Evolutionary conservation across 64 coral and sea anemone genomes (phyloP).

Genomic region (Porites australiensis): DNA sequence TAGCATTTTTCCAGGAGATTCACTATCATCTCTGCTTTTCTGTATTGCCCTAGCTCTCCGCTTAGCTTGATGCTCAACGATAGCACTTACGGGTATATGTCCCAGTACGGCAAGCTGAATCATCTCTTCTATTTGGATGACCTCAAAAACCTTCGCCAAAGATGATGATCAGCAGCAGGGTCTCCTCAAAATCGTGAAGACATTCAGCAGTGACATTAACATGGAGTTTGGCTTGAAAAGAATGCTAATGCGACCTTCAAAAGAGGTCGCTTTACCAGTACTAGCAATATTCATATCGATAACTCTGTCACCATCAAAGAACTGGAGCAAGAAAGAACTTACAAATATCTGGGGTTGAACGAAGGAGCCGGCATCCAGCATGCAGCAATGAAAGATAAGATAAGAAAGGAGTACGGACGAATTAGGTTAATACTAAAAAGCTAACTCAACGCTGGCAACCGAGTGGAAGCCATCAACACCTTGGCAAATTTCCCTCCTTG

Average conservation of each 20-base stretch:
- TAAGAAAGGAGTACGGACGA: slow-evolving; percentile 38
- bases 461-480: slow-evolving; percentile 29
- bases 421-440: slow-evolving; percentile 3
- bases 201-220: slow-evolving; percentile 7
- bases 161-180: neutral
- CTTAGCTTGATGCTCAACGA: slow-evolving; percentile 2
- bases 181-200: neutral
- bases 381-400: slow-evolving; percentile 28
- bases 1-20: slow-evolving; percentile 24
- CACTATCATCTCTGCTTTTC: slow-evolving; percentile 25
- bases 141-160: too few species aligned
- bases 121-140: slow-evolving; percentile 13
- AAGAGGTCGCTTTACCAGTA: neutral
- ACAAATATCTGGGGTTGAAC: slow-evolving; percentile 13
- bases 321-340: slow-evolving; percentile 39
- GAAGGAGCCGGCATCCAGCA: slow-evolving; percentile 30
- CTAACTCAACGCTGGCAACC: slow-evolving; percentile 20
- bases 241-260: neutral
- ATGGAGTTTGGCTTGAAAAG: neutral
- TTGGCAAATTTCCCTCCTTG: too few species aligned
- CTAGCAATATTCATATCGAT: neutral
- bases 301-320: slow-evolving; percentile 26
- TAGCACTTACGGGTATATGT: neutral
- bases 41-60: slow-evolving; percentile 4
- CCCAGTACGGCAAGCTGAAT: neutral